Conservation (phyloP, 2,888 invertebrate species). For the Stenodema calcarata region DNA sequence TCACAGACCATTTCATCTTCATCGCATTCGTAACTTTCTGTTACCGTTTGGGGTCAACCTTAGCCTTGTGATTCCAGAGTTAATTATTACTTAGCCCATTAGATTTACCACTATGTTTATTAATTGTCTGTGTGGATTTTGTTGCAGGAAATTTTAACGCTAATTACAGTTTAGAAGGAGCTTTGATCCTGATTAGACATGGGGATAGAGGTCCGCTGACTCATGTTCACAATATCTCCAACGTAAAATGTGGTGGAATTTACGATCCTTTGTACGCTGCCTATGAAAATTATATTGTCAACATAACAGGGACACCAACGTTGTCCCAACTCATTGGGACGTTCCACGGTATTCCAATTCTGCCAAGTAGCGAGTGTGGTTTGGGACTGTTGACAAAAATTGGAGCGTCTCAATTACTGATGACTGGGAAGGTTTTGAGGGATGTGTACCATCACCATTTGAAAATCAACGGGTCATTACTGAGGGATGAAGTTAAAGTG, state of each 20-base stretch:
- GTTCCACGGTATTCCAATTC: slow-evolving; percentile 82
- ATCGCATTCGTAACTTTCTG: neutral
- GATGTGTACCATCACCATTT: slow-evolving; percentile 65
- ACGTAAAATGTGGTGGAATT: slow-evolving; percentile 73
- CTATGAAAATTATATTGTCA: slow-evolving; percentile 66
- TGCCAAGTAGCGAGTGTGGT: slow-evolving; percentile 78
- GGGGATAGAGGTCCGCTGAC: slow-evolving; percentile 89
- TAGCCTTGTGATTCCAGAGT: no score
- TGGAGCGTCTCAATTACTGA: slow-evolving; percentile 74
- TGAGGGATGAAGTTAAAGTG: slow-evolving; percentile 68
- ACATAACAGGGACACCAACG: slow-evolving; percentile 63
- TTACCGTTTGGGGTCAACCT: no score
- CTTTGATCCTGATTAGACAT: slow-evolving; percentile 80
- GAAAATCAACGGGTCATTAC: slow-evolving; percentile 70
- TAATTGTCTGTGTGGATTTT: neutral
- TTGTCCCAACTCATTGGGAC: slow-evolving; percentile 72
- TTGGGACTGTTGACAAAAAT: slow-evolving; percentile 80
- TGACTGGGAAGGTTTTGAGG: slow-evolving; percentile 74
- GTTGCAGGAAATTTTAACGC: slow-evolving; percentile 64
- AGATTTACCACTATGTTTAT: no score
- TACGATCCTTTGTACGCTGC: slow-evolving; percentile 51
- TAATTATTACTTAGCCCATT: no score
- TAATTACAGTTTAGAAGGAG: slow-evolving; percentile 72
- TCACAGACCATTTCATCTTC: neutral
- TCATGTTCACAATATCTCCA: slow-evolving; percentile 78